phyloP scores from a whole-genome alignment of 2,888 invertebrate genomes.

The Watsonalla cultraria region DNA sequence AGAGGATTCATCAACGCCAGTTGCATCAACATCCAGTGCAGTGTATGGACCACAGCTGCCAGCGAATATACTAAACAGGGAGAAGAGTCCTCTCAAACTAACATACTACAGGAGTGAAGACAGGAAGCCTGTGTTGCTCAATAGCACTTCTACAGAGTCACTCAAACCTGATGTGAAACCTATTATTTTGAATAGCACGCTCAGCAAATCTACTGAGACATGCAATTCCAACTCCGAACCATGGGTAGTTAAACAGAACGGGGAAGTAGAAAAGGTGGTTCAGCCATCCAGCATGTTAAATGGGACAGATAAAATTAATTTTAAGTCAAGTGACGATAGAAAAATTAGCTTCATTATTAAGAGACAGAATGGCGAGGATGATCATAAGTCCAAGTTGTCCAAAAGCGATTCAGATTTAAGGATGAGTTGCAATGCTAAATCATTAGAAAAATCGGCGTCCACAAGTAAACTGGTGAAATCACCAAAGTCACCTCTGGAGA shows the following conservation, averaged over 20 bases:
- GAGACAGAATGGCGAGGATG: conserved; percentile 50
- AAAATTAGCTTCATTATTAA: conserved; percentile 58
- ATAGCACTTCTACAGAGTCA: conserved; percentile 46
- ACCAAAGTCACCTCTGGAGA: conserved; percentile 63
- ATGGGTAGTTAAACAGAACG: conserved; percentile 71
- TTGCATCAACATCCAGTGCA: conserved; percentile 50
- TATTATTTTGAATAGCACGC: conserved; percentile 64
- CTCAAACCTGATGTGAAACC: conserved; percentile 57
- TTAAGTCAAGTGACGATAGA: conserved; percentile 52
- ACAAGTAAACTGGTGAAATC: conserved; percentile 53
- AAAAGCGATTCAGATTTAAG: conserved; percentile 58
- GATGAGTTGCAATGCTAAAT: conserved; percentile 31
- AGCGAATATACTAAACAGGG: conserved; percentile 57
- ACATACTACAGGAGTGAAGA: conserved; percentile 64
- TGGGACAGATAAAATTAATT: conserved; percentile 44
- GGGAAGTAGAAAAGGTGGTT: conserved; percentile 64
- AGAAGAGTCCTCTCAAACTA: conserved; percentile 71
- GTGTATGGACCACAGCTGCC: conserved; percentile 70
- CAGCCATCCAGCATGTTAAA: conserved; percentile 50
- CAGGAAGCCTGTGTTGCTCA: conserved; percentile 46
- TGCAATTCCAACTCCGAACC: conserved; percentile 53
- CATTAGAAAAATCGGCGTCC: conserved; percentile 42
- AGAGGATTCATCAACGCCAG: conserved; percentile 41
- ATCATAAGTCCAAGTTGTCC: conserved; percentile 41
- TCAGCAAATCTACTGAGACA: conserved; percentile 50